Base-by-base conservation (phyloP, 2,888 invertebrate species). In the Euzophera pinguis region DNA sequence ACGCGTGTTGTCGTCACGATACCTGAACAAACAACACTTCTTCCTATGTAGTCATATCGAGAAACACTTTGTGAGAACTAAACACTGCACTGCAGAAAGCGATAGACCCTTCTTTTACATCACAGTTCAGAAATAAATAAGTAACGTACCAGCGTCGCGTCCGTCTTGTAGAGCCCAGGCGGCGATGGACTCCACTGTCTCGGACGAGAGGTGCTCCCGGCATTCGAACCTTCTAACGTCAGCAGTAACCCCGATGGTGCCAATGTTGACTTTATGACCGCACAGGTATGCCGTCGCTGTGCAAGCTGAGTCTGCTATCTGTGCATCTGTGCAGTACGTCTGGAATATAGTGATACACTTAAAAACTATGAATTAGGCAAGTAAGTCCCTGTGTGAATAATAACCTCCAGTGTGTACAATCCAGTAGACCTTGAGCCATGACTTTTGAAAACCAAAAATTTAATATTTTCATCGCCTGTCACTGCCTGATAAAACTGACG, bases 221-320 rank as follows among this genome's bases (percentile, higher is more conserved):
- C 95, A 95, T 71, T 94, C 91, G 6, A 0, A 88, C 78, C 10
- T 73, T 66, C 0, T 7, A 1, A 94, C 95, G 14, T 90, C 81
- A 0, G 91, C 93, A 10, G 92, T 92, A 0, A 95, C 91, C 0
- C 95, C 94, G 5, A 94, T 78, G 0, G 92, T 92, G 13, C 88
- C 91, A 49, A 83, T 82, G 73, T 94, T 94, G 0, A 84, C 91
- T 72, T 95, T 95, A 4, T 93, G 91, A 0, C 95, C 95, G 29
- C 91, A 85, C 47, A 94, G 74, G 65, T 92, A 93, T 0, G 94
- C 94, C 0, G 94, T 94, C 0, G 93, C 92, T 0, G 93, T 91
- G 55, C 93, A 93, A 0, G 95, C 94, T 0, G 94, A 95, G 72
- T 95, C 94, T 0, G 95, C 86, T 0, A 94, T 92, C 77, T 94